Base-by-base conservation (phyloP, 2,113 vertebrate species). In the Coreoperca whiteheadi region DNA sequence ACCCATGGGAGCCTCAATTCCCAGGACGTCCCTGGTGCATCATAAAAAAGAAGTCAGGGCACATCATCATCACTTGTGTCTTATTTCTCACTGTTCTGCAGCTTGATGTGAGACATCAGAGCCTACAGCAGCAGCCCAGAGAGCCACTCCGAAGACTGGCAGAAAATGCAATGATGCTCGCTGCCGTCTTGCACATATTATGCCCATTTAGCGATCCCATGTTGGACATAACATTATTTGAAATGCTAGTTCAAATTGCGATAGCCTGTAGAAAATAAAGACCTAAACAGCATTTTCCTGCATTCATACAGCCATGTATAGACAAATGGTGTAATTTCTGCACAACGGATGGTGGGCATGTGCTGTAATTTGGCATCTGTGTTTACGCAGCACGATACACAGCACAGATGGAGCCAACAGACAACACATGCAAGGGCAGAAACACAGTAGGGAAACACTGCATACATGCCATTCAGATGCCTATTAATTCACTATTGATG, bases 21-120 rank as follows among this genome's bases (percentile, higher is more conserved):
- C 84, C 89, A 87, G 86, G 93, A 93, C 69, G 85, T 89, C 90
- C 88, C 88, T 34, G 83, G 86, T 92, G 91, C 75, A 88, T 94
- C 92, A 92, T 89, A 73, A 88, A 84, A 34, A 88, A 84, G 76
- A 89, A 91, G 92, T 94, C 94, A 86, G 90, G 81, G 73, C 87
- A 82, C 86, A 94, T 95, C 93, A 94, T 66, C 91, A 77, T 94
- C 94, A 94, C 85, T 90, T 77, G 80, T 82, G 84, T 88, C 69
- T 86, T 87, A 81, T 90, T 92, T 92, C 85, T 92, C 88, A 87
- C 83, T 83, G 77, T 85, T 93, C 85, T 83, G 87, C 84, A 79
- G 83, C 77, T 53, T 80, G 81, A 90, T 81, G 80, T 90, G 89
- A 92, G 83, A 91, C 89, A 90, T 89, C 90, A 87, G 85, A 87